Percentiles rank a stretch among this genome's conserved stretches.
Evolutionary conservation across 2,888 invertebrate genomes (phyloP).

Genomic region (Leistus spinibarbis): DNA sequence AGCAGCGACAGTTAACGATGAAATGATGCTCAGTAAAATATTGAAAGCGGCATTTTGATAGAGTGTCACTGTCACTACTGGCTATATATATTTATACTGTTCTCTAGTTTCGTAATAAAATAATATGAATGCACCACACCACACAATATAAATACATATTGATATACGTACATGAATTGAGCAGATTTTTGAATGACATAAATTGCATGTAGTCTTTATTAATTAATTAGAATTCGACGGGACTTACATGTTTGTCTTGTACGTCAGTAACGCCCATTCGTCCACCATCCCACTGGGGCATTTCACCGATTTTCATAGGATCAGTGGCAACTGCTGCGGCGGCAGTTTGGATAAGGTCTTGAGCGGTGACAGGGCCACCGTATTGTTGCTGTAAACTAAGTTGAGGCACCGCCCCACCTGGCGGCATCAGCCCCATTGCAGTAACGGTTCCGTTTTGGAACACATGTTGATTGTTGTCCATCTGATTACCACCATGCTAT

Average conservation of each 20-base stretch:
- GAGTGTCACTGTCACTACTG: too few species aligned
- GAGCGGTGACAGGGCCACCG: slow-evolving; percentile 36
- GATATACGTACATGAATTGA: too few species aligned
- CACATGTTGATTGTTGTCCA: slow-evolving; percentile 34
- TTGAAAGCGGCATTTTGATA: too few species aligned
- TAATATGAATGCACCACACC: too few species aligned
- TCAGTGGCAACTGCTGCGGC: slow-evolving; percentile 47
- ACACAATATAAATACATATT: too few species aligned
- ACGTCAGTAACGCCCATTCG: slow-evolving; percentile 52
- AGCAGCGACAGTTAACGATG: too few species aligned
- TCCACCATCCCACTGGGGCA: slow-evolving; percentile 51
- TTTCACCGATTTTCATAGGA: slow-evolving; percentile 50
- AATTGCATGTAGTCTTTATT: neutral
- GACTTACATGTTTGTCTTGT: slow-evolving; percentile 56
- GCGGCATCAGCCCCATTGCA: slow-evolving; percentile 39
- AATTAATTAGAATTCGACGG: neutral
- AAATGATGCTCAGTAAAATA: too few species aligned
- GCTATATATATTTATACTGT: too few species aligned
- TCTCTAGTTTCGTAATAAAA: too few species aligned
- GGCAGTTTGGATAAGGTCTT: slow-evolving; percentile 45
- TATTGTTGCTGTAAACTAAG: slow-evolving; percentile 42
- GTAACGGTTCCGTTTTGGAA: slow-evolving; percentile 41
- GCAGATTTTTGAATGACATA: too few species aligned
- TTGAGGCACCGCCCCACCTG: slow-evolving; percentile 13
- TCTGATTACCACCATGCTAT: slow-evolving; percentile 38